Percentiles rank a stretch among this genome's conserved stretches.
phyloP scores from a whole-genome alignment of 2,888 invertebrate species.

The Beris chalybata region DNA sequence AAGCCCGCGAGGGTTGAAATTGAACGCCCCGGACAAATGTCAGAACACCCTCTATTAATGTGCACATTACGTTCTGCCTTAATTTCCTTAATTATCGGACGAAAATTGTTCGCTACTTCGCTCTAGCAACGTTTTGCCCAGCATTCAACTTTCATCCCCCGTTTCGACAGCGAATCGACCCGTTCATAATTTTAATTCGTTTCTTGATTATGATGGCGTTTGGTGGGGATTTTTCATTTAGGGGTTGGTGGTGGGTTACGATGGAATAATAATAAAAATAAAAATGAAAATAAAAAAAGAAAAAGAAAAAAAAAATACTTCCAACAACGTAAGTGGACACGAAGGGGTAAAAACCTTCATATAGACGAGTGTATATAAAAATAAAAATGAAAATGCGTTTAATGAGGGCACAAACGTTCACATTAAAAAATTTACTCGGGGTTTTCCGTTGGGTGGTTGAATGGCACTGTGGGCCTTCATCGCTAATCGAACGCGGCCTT shows the following conservation, averaged over 20 bases:
- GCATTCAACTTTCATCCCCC: slow-evolving; percentile 26
- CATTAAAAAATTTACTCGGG: slow-evolving; percentile 31
- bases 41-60: slow-evolving; percentile 37
- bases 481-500: slow-evolving; percentile 42
- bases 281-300: too few relatives aligned
- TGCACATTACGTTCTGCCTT: slow-evolving; percentile 38
- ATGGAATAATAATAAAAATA: too few relatives aligned
- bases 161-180: slow-evolving; percentile 19
- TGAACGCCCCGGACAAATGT: slow-evolving; percentile 34
- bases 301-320: too few relatives aligned
- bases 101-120: slow-evolving; percentile 29
- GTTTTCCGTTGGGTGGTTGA: neutral
- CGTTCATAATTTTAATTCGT: slow-evolving; percentile 30
- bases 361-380: too few relatives aligned
- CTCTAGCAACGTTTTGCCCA: neutral
- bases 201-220: slow-evolving; percentile 24
- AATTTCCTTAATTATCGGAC: slow-evolving; percentile 40
- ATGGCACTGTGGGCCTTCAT: slow-evolving; percentile 29
- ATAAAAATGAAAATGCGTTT: slow-evolving; percentile 34
- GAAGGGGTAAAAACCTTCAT: slow-evolving; percentile 29
- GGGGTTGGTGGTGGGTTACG: too few relatives aligned
- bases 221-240: neutral
- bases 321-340: slow-evolving; percentile 23
- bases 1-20: slow-evolving; percentile 4
- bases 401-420: slow-evolving; percentile 38